These are phyloP conservation scores for Callimorpha dominula DNA, from an alignment of 2,888 invertebrate genomes.

Conservation along the genomic window DNA sequence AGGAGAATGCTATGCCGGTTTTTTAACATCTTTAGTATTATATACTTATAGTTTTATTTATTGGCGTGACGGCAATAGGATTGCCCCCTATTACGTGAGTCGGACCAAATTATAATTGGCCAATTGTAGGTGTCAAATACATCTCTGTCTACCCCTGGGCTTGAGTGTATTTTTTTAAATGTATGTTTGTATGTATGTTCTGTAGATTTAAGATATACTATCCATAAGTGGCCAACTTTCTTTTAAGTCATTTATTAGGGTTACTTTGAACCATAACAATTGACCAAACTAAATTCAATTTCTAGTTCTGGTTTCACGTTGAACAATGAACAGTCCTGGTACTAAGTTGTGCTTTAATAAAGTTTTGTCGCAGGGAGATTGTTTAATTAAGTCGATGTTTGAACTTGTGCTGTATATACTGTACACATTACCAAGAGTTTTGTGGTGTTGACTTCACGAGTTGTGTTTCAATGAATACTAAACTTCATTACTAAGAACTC, in stretches of 20 bases:
- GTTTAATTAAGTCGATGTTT: slow-evolving; percentile 4
- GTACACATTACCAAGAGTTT: background rate
- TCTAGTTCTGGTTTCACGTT: background rate
- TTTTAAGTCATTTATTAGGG: background rate
- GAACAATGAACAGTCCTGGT: background rate
- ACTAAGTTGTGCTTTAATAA: slow-evolving; percentile 8
- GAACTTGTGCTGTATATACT: background rate
- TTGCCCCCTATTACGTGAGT: no score
- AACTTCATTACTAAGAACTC: background rate
- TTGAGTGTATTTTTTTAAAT: no score
- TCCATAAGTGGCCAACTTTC: background rate
- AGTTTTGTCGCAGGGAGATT: slow-evolving; percentile 3
- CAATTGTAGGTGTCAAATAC: no score
- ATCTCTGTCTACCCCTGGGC: no score
- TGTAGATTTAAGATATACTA: no score
- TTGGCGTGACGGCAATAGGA: no score
- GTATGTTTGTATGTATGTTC: no score
- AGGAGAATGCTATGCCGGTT: no score
- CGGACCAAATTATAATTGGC: no score
- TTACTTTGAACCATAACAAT: background rate
- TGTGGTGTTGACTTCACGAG: background rate
- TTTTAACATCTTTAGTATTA: no score
- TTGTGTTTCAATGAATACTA: background rate
- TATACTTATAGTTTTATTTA: no score
- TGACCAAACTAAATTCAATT: background rate